Conservation (phyloP, 2,797 vertebrate species). For the Acipenser oxyrinchus region DNA sequence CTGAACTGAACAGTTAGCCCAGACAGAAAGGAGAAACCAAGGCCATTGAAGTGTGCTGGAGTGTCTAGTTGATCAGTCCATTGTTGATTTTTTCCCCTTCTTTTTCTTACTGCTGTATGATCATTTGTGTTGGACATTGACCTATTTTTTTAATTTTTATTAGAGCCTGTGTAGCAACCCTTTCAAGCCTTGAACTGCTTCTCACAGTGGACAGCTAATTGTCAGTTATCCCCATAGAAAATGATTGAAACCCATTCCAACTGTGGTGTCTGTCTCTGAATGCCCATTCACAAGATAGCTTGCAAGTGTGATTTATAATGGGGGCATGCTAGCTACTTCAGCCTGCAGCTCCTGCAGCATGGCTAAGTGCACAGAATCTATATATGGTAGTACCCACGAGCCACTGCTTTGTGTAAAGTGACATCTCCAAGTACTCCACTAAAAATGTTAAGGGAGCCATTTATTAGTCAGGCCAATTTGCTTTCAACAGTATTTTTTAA, state of each 20-base stretch:
- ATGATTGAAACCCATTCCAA: slow-evolving; percentile 2
- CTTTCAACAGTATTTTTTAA: not conserved
- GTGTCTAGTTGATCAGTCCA: not conserved
- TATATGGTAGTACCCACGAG: not conserved
- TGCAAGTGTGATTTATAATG: slow-evolving; percentile 1
- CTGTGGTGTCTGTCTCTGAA: not conserved
- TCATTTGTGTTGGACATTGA: not conserved
- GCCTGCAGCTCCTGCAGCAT: not conserved
- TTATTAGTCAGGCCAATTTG: not conserved
- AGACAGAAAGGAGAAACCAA: not conserved
- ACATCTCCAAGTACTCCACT: not conserved
- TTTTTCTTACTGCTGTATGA: not conserved
- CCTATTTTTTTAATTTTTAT: not conserved
- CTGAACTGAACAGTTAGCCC: no score
- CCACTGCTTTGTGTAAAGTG: not conserved
- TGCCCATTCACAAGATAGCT: not conserved
- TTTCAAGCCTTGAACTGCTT: not conserved
- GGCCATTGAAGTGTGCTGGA: not conserved
- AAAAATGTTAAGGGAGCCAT: not conserved
- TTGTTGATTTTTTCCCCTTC: slow-evolving; percentile 3
- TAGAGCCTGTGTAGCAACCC: not conserved
- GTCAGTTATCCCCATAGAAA: not conserved
- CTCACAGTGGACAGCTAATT: not conserved
- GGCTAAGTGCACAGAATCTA: not conserved
- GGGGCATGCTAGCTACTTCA: not conserved